phyloP scores from a whole-genome alignment of 2,797 vertebrate genomes.

The Phaenicophaeus curvirostris region DNA sequence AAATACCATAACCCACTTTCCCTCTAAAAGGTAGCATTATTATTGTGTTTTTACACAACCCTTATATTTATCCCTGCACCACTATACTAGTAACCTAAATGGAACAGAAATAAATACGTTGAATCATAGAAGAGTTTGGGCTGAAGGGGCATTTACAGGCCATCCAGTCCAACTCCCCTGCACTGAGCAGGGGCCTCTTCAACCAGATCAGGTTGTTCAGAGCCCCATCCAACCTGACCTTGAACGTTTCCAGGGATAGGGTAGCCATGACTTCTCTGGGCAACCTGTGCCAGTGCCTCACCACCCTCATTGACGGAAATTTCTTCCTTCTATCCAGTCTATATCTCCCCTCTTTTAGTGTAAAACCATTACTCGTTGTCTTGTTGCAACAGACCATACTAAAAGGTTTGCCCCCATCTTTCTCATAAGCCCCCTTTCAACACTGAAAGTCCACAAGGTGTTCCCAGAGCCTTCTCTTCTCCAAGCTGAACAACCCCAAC shows the following conservation, averaged over 20 bases:
- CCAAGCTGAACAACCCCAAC: too few species aligned
- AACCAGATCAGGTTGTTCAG: background rate
- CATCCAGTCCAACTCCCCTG: background rate
- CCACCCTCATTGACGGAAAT: too few species aligned
- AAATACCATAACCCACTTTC: background rate
- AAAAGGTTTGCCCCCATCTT: background rate
- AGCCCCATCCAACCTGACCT: background rate
- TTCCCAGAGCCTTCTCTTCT: too few species aligned
- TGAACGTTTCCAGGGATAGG: background rate
- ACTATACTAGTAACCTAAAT: background rate
- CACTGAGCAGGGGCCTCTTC: background rate
- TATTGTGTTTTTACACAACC: background rate
- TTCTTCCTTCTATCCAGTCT: too few species aligned
- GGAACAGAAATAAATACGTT: background rate
- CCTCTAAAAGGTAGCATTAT: background rate
- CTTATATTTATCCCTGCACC: background rate
- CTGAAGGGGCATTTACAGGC: background rate
- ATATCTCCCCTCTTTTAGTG: background rate
- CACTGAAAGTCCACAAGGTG: too few species aligned
- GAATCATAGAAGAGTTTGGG: background rate
- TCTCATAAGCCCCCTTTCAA: too few species aligned
- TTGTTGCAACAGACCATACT: background rate
- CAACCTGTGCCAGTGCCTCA: too few species aligned
- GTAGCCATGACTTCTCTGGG: too few species aligned
- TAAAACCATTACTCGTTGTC: background rate